phyloP scores from a whole-genome alignment of 2,888 invertebrate species.

The Sinohyriopsis cumingii region DNA sequence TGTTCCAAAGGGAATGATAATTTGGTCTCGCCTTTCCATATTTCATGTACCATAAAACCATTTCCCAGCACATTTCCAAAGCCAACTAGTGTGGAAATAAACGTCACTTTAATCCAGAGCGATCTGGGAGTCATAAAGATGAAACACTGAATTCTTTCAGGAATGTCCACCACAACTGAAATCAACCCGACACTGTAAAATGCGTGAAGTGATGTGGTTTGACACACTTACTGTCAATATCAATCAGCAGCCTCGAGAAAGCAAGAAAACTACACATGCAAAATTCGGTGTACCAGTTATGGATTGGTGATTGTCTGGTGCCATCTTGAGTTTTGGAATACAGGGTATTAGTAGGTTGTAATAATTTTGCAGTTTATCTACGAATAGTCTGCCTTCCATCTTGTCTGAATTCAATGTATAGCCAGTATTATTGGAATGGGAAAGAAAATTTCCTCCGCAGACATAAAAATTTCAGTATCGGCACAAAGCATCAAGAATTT shows the following conservation, averaged over 20 bases:
- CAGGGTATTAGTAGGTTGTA: neutral
- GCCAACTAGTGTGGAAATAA: constrained; percentile 5
- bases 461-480: neutral
- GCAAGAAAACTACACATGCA: neutral
- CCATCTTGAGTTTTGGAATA: neutral
- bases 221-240: neutral
- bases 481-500: neutral
- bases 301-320: constrained; percentile 6
- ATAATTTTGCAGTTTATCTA: neutral
- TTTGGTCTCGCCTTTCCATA: neutral
- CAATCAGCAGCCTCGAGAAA: constrained; percentile 1
- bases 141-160: constrained; percentile 1
- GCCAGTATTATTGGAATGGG: neutral
- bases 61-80: constrained; percentile 7
- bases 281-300: constrained; percentile 7
- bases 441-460: neutral
- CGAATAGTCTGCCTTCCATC: constrained; percentile 5
- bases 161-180: neutral
- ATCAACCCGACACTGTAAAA: neutral
- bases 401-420: neutral
- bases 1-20: constrained; percentile 9
- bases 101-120: neutral
- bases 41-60: constrained; percentile 8
- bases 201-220: neutral
- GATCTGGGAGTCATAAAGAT: neutral